Base-by-base conservation (phyloP, 2,888 invertebrate species). In the Criorhina ranunculi region DNA sequence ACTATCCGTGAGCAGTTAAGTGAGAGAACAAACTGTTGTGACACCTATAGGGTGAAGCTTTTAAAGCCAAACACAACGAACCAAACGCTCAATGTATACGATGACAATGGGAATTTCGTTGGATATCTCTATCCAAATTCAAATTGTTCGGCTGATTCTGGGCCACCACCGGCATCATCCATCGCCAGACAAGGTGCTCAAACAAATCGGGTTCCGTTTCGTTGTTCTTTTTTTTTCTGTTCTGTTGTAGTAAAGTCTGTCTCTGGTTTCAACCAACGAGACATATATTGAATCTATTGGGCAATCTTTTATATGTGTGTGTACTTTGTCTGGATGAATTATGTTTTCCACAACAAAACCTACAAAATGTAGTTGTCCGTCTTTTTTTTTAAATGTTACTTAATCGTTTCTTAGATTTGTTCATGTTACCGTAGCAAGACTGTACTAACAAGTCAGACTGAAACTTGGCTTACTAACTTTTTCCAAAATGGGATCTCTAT, bases 181-280 rank as follows among this genome's bases (percentile, higher is more conserved):
- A 7, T 37, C 7, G 66, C 60, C 55, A 64, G 24, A 59, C 79
- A 64, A 85, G 85, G 85, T 85, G 79, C 80, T 80, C 46, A 55
- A 62, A 46, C 15, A 62, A 51, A 31, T 33, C 37, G 35, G 60
- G 66, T 57, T 24, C 67, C 60, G 40, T 69, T 73, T 53, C 77
- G 49, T 79, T 44, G n/a, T n/a, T n/a, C n/a, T 24, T 4, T 1
- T 24, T 24, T 24, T 75, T 60, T 73, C 73, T 82, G 66, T 79
- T 69, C 62, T 78, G 60, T 73, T 60, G 67, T 77, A 69, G 67
- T 53, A 44, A 46, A 59, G 35, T 59, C 59, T 42, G 57, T 70
- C 24, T 33, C 55, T 29, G 24, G 9, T 42, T 24, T 59, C 9
- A 37, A 19, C 24, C 24, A 24, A 24, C 24, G 11, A 55, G 33